phyloP scores from a whole-genome alignment of 2,113 vertebrate species.

The Prietella phreatophila region DNA sequence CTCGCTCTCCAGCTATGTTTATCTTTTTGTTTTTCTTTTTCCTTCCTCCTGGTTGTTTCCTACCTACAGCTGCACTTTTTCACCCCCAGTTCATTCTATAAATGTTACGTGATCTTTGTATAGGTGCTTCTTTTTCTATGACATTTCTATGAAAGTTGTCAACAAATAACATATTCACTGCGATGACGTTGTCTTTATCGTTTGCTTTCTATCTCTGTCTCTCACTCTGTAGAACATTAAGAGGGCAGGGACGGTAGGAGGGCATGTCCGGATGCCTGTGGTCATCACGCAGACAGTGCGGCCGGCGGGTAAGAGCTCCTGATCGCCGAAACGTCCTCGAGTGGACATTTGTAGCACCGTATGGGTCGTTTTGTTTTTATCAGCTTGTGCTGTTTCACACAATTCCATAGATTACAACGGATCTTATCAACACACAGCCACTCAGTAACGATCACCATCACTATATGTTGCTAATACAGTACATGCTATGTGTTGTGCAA shows the following conservation, averaged over 20 bases:
- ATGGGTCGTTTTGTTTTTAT: background rate
- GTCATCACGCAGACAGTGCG: slow-evolving; percentile 81
- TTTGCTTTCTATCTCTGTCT: background rate
- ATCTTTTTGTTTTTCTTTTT: background rate
- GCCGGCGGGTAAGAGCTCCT: slow-evolving; percentile 72
- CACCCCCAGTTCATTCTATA: too few relatives aligned
- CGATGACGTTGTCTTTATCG: background rate
- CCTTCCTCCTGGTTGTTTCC: background rate
- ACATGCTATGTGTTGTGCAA: background rate
- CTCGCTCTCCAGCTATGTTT: slow-evolving; percentile 31
- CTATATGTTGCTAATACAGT: background rate
- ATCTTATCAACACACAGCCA: background rate
- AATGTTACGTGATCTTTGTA: background rate
- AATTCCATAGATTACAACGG: background rate
- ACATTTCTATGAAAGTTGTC: background rate
- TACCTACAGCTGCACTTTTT: background rate
- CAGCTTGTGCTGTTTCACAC: background rate
- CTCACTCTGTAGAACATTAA: slow-evolving; percentile 73
- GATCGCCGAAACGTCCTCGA: background rate
- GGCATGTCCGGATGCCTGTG: slow-evolving; percentile 81
- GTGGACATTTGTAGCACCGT: background rate
- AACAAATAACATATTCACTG: background rate
- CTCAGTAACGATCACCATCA: background rate
- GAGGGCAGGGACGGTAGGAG: slow-evolving; percentile 69
- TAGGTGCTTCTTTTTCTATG: too few relatives aligned